Percentiles rank a stretch among this genome's conserved stretches.
Evolutionary conservation across 2,113 vertebrate species (phyloP).

Genomic region (Drymodes brunneopygia): DNA sequence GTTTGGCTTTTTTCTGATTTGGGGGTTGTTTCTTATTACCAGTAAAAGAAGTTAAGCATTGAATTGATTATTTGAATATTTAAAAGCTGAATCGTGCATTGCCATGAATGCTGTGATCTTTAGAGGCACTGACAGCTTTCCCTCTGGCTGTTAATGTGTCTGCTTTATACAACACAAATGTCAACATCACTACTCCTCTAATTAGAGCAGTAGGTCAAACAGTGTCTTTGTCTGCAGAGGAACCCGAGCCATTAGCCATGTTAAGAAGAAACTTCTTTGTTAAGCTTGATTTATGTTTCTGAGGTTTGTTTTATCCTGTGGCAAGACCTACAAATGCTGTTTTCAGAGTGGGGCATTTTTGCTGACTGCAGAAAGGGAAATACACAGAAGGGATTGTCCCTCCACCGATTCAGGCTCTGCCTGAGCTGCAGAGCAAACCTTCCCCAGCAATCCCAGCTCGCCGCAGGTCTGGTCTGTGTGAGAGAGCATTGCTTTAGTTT

Average conservation of each 20-base stretch:
- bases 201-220: conserved; percentile 73
- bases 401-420: accelerated
- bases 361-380: background rate
- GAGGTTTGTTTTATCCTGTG: background rate
- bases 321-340: background rate
- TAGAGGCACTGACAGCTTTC: conserved; percentile 61
- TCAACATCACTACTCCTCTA: conserved; percentile 61
- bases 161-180: conserved; percentile 59
- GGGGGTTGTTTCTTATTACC: background rate
- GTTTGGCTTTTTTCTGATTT: background rate
- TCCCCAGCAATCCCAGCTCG: background rate
- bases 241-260: background rate
- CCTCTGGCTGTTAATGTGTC: conserved; percentile 63
- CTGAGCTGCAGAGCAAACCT: background rate
- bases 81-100: background rate
- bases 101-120: conserved; percentile 50
- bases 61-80: conserved; percentile 50
- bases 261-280: conserved; percentile 26
- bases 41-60: background rate
- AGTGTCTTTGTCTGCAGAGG: conserved; percentile 37
- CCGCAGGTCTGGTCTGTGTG: background rate
- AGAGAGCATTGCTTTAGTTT: background rate
- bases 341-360: background rate
- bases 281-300: background rate
- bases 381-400: background rate